Evolutionary conservation across 2,113 vertebrate species (phyloP).

Genomic region (Halichoeres trimaculatus): DNA sequence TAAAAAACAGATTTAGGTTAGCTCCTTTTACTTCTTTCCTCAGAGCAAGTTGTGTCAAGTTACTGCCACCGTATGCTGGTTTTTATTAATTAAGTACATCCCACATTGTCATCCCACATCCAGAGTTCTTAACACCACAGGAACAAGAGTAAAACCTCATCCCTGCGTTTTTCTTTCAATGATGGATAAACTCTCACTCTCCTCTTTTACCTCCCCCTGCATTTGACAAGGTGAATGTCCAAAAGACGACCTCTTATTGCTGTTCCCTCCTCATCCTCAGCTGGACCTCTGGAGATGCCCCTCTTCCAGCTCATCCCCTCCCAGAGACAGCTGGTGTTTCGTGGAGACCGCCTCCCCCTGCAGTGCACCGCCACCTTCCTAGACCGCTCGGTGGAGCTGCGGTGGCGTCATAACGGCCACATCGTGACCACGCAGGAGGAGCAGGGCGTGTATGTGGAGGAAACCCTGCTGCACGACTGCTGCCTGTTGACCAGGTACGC

Average conservation of each 20-base stretch:
- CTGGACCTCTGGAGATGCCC: slow-evolving; percentile 88
- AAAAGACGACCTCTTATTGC: slow-evolving; percentile 27
- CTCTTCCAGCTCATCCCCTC: slow-evolving; percentile 93
- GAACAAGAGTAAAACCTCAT: not conserved
- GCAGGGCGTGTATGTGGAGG: slow-evolving; percentile 86
- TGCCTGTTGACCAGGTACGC: slow-evolving; percentile 92
- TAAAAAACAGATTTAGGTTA: not conserved
- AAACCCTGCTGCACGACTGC: slow-evolving; percentile 92
- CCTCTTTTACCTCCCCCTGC: not conserved
- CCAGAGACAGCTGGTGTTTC: slow-evolving; percentile 91
- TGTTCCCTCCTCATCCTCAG: slow-evolving; percentile 72
- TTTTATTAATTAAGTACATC: not conserved
- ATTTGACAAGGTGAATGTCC: not conserved
- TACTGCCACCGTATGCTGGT: not conserved
- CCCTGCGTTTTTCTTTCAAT: not conserved
- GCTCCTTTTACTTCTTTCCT: not conserved
- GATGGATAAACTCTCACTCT: slow-evolving; percentile 15
- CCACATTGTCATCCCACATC: not conserved
- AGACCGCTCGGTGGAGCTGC: slow-evolving; percentile 82
- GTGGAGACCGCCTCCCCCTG: slow-evolving; percentile 89
- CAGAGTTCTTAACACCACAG: not conserved
- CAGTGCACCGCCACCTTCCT: slow-evolving; percentile 90
- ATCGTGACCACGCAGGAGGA: slow-evolving; percentile 84
- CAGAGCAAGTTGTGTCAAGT: not conserved
- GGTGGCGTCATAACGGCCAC: slow-evolving; percentile 86